phyloP scores from a whole-genome alignment of 2,113 vertebrate species.

The Arizona elegans region DNA sequence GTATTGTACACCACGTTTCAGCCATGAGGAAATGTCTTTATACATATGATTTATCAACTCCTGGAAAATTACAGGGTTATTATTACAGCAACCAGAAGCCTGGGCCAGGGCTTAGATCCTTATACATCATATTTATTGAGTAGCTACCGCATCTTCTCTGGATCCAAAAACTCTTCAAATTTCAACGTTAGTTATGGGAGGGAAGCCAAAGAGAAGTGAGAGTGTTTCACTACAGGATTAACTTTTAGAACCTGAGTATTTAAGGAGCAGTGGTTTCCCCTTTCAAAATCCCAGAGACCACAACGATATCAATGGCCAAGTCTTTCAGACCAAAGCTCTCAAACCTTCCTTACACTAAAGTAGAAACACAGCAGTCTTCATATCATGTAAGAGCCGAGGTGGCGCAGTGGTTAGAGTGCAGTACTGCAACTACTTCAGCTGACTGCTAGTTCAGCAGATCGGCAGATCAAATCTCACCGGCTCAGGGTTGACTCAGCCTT shows the following conservation, averaged over 20 bases:
- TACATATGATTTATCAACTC: conserved; percentile 22
- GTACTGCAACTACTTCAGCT: no score
- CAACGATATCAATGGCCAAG: conserved; percentile 15
- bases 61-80: conserved; percentile 25
- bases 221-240: conserved; percentile 54
- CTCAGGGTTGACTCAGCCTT: no score
- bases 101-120: neutral
- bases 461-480: no score
- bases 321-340: conserved; percentile 41
- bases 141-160: conserved; percentile 21
- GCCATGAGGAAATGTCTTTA: neutral
- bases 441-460: no score
- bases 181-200: conserved; percentile 26
- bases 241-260: conserved; percentile 34
- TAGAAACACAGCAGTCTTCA: neutral
- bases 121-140: conserved; percentile 34
- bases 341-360: neutral
- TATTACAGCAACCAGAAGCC: neutral
- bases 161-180: conserved; percentile 37
- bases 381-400: neutral
- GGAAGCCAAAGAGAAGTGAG: conserved; percentile 45
- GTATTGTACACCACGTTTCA: conserved; percentile 19
- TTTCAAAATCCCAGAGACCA: conserved; percentile 32
- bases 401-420: no score
- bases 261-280: conserved; percentile 43